Evolutionary conservation across 2,113 vertebrate species (phyloP).

Genomic region (Xiphophorus maculatus): DNA sequence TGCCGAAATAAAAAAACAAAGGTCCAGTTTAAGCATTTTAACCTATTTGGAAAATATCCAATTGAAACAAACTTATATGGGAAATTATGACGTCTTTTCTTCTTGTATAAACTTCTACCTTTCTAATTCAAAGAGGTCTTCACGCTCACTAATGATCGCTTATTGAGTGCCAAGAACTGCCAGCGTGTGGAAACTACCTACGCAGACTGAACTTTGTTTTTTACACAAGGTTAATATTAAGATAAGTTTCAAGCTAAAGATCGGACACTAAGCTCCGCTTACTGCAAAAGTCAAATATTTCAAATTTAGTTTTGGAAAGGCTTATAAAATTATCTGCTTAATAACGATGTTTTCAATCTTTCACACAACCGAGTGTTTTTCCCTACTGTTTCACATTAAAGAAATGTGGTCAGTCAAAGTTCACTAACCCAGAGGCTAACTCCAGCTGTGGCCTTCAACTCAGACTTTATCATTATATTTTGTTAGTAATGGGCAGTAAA

Average conservation of each 20-base stretch:
- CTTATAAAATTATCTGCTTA: background rate
- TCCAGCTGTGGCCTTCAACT: slow-evolving; percentile 73
- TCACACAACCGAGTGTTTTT: background rate
- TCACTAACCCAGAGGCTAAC: slow-evolving; percentile 57
- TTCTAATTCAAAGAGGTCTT: background rate
- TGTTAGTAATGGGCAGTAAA: slow-evolving; percentile 73
- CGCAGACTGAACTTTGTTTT: background rate
- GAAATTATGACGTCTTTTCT: background rate
- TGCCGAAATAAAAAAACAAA: background rate
- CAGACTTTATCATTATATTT: slow-evolving; percentile 65
- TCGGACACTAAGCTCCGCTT: background rate
- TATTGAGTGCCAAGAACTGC: background rate
- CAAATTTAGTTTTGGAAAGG: background rate
- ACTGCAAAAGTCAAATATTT: background rate
- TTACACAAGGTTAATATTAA: background rate
- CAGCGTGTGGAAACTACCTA: background rate
- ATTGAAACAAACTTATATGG: background rate
- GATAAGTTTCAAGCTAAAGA: background rate
- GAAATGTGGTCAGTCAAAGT: slow-evolving; percentile 42
- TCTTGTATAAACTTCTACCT: background rate
- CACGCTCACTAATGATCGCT: background rate
- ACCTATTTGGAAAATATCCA: background rate
- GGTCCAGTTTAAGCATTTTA: background rate
- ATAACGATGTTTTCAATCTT: background rate
- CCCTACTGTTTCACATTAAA: slow-evolving; percentile 5